Conservation (phyloP, 30 jellyfish, hydroid and myxozoan species). For the Aurelia aurita region DNA sequence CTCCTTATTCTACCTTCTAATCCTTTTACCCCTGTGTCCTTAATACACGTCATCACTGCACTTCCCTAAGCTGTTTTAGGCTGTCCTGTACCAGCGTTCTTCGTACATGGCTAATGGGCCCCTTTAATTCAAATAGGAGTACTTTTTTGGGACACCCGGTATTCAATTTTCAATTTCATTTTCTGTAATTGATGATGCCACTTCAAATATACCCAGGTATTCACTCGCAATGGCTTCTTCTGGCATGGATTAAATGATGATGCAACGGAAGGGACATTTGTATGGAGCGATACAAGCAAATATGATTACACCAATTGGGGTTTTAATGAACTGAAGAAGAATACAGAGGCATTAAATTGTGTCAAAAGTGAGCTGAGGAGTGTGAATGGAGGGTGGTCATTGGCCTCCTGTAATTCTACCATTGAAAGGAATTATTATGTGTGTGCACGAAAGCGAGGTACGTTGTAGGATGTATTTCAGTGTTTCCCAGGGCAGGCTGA, state of each 20-base stretch:
- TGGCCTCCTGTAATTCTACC: constrained; percentile 66
- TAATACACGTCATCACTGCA: too few relatives aligned
- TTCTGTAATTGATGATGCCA: too few relatives aligned
- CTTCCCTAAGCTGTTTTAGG: too few relatives aligned
- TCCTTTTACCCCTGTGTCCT: too few relatives aligned
- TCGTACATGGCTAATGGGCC: too few relatives aligned
- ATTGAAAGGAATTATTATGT: constrained; percentile 67
- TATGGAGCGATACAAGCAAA: constrained; percentile 75
- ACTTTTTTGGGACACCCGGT: too few relatives aligned
- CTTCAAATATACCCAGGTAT: not conserved
- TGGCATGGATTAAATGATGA: constrained; percentile 92
- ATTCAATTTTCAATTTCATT: too few relatives aligned
- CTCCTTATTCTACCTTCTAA: too few relatives aligned
- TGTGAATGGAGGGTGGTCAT: constrained; percentile 59
- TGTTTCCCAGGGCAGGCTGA: too few relatives aligned
- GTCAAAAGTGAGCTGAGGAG: constrained; percentile 64
- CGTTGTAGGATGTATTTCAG: too few relatives aligned
- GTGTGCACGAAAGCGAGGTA: constrained; percentile 88
- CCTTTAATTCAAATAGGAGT: too few relatives aligned
- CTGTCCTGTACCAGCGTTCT: too few relatives aligned
- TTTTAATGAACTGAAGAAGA: constrained; percentile 27
- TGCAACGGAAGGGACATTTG: constrained; percentile 57
- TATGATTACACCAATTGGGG: constrained; percentile 70
- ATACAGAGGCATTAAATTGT: constrained; percentile 56
- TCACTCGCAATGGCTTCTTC: constrained; percentile 44